Base-by-base conservation (phyloP, 2,113 vertebrate species). In the Myiozetetes cayanensis region DNA sequence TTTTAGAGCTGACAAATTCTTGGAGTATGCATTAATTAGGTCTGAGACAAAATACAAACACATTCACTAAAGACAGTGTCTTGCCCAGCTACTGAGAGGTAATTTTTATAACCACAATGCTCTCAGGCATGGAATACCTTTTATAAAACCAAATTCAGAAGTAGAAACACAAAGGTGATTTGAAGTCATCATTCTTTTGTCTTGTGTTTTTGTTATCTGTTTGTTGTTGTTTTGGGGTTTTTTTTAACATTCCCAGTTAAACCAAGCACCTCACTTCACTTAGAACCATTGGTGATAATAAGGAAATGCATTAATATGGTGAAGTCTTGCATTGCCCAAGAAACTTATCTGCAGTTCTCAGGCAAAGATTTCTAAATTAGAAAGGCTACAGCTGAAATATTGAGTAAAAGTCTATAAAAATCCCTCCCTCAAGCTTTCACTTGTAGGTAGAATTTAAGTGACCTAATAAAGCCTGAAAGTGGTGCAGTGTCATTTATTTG, bases 401-500 rank as follows among this genome's bases (percentile, higher is more conserved):
- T 86, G 4, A 8, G 39, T 55, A 84, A 94, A 96, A 86, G 47
- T 18, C 75, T 76, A n/a, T 58, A 87, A 85, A 68, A 92, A 87
- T 66, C 12, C 20, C 25, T 96, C 71, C 70, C 59, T 66, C 66
- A 83, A 94, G 66, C 35, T 91, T 93, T 61, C 53, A 46, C 30
- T 91, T 84, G 70, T 53, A 95, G 75, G 66, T 92, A 53, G 76
- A 93, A 84, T 93, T 90, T 86, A 94, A 95, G 77, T 97, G 89
- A 87, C 96, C 90, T 91, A 85, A 75, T 86, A 97, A 92, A 94
- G 65, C 66, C 81, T 93, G 84, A 77, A 97, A 91, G 53, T 82
- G 81, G 87, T 94, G 74, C 59, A 93, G 44, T 95, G 80, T 89
- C 89, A 95, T 85, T 97, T 98, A 94, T 96, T 96, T 96, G 83